Evolutionary conservation across 53 echinoderm and acorn worm species (phyloP), one percentile per base, ranked within the genome.

Genomic region (Echinometra lucunter): DNA sequence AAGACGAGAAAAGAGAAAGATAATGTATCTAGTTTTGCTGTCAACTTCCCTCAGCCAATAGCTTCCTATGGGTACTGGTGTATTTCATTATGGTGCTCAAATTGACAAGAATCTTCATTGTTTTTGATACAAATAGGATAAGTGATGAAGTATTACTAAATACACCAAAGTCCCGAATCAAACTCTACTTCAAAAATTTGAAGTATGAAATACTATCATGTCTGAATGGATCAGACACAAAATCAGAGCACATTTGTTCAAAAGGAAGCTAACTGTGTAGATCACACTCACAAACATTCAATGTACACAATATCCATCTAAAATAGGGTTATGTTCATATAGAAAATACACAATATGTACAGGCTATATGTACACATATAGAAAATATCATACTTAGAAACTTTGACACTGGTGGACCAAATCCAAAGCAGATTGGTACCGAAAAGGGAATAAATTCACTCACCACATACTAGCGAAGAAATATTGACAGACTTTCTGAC

Each of bases 311-410:
- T 53, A 56, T 78, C 38, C 78, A 42, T 78, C 78, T 78, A 78
- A 78, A 78, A 56, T 88, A 88, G 49, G 56, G 88, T 55, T 88
- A 90, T 60, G 40, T 60, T 90, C 21, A 63, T 90, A 90, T 58
- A 90, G 90, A 90, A 90, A 90, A 90, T 90, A 90, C 90, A 90
- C 12, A 60, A 66, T 90, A 90, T 90, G 66, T 90, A 90, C 90
- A 90, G 25, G 56, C 56, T 40, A 42, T 63, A 90, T 90, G 58
- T 90, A 90, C 90, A 60, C 60, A 66, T 90, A 58, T 40, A 90
- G 58, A 63, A 90, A 90, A 90, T 58, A 58, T 40, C 90, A 58
- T 60, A 40, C 38, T 78, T 19, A 23, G 42, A 78, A 78, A 88
- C 88, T 45, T 45, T 16, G 19, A 88, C n/a, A 88, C 55, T 27